Base-by-base conservation (phyloP, 2,113 vertebrate species). In the Scomber japonicus region DNA sequence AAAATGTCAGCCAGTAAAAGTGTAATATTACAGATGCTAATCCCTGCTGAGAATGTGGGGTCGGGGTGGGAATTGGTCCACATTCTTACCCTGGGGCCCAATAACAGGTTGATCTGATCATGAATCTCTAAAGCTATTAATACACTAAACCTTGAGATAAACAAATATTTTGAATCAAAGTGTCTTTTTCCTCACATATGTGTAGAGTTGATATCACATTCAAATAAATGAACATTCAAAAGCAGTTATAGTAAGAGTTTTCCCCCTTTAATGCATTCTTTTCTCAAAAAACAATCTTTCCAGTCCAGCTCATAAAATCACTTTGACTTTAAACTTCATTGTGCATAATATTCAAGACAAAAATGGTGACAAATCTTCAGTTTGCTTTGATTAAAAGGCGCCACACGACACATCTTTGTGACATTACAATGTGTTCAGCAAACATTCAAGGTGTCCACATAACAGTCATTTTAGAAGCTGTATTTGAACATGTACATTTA, bases 231-330 rank as follows among this genome's bases (percentile, higher is more conserved):
- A 83, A 19, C 11, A 50, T 17, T 50, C 30, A 80, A 53, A 60
- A 73, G 35, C 50, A 65, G n/a, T 71, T 51, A 35, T n/a, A 66
- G 56, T 88, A 68, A 73, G 55, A 49, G 84, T 78, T 78, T 74
- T 55, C 77, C 81, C 76, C 73, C 45, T 91, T 93, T 92, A 93
- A 92, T 93, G 56, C 74, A 87, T 54, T 76, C 24, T 86, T 81
- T 69, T 79, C 67, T 87, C 73, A 75, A 83, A 89, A 27, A 90
- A 86, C 84, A 92, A 86, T 85, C 79, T 84, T 88, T 92, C 87
- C 86, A 88, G 73, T 83, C 55, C 84, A 70, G 1, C 21, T 75
- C 60, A 77, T 88, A 46, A 49, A 83, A 78, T 91, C 81, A 84
- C 85, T 8, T 88, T 86, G 68, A 86, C 83, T 64, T 86, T 82